Evolutionary conservation across 2,888 invertebrate genomes (phyloP), one percentile per base, ranked within the genome.

Genomic region (Thymelicus acteon): DNA sequence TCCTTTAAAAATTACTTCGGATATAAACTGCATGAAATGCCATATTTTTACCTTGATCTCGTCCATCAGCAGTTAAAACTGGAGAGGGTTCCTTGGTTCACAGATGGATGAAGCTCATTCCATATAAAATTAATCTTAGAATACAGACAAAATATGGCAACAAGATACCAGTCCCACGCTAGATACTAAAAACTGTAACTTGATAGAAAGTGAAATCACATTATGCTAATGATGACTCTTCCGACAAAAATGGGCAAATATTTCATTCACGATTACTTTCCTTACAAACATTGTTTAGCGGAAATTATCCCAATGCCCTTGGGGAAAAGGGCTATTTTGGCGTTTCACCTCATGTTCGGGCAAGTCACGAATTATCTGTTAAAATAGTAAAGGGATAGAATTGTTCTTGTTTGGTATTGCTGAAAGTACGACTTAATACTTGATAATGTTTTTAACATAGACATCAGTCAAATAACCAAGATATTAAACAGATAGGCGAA

Each of bases 191-290:
- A 68, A 73, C 67, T 68, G 64, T 70, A 70, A 49, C 66, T 65
- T 65, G 73, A 73, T 73, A 67, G 73, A 73, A 73, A 73, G 73
- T 72, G 70, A 73, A 72, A 70, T 71, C 67, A 65, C 54, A 71
- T 70, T 73, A 72, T 72, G 72, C 72, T 72, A 72, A 73, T 74
- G 72, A 72, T 64, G 72, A 70, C 64, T 74, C 73, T 74, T 74
- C 73, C 70, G 72, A 72, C 72, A 74, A 63, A 71, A 71, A 71
- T 60, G 60, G 52, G 68, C 64, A 72, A 67, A 74, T 70, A 74
- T 70, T 66, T 66, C 65, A 71, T 71, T 71, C 69, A 66, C 66
- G 66, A 72, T 65, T 58, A 74, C 73, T 74, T 72, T 74, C 73
- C 72, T 70, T 60, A 15, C 49, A 49, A 31, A 54, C 31, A 31